Conservation (phyloP, 1,140 invertebrate species). For the Drosophila novamexicana region DNA sequence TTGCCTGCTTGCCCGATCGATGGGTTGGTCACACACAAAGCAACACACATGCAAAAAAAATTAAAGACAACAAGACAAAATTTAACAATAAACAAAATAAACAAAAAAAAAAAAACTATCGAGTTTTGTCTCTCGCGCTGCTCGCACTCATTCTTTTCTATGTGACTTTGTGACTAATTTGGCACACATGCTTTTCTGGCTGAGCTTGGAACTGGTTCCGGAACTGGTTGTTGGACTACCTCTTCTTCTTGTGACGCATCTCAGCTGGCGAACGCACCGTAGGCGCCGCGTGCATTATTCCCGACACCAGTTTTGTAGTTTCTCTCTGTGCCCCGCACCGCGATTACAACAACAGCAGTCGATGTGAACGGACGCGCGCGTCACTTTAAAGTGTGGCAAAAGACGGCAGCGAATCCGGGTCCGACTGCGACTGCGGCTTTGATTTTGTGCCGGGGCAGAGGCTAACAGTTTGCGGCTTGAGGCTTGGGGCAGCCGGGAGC, state of each 20-base stretch:
- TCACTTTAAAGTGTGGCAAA: constrained; percentile 58
- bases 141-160: neutral
- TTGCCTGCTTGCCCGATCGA: constrained; percentile 47
- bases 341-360: constrained; percentile 35
- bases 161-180: neutral
- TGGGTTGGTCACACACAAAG: constrained; percentile 2
- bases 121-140: neutral
- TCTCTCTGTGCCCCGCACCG: constrained; percentile 43
- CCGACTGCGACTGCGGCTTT: neutral
- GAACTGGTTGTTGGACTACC: constrained; percentile 47
- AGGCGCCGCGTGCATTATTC: constrained; percentile 77
- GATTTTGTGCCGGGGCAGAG: neutral
- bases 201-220: neutral
- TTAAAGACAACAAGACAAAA: constrained; percentile 1
- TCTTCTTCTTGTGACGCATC: constrained; percentile 83
- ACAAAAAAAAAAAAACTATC: neutral
- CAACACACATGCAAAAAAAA: constrained; percentile 27
- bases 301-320: constrained; percentile 71
- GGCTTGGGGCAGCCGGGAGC: neutral
- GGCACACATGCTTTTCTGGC: neutral
- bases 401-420: constrained; percentile 18
- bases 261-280: constrained; percentile 78
- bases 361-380: constrained; percentile 69
- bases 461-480: too few relatives aligned
- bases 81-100: neutral